Evolutionary conservation across 2,113 vertebrate genomes (phyloP).

Genomic region (Muscicapa adusta): DNA sequence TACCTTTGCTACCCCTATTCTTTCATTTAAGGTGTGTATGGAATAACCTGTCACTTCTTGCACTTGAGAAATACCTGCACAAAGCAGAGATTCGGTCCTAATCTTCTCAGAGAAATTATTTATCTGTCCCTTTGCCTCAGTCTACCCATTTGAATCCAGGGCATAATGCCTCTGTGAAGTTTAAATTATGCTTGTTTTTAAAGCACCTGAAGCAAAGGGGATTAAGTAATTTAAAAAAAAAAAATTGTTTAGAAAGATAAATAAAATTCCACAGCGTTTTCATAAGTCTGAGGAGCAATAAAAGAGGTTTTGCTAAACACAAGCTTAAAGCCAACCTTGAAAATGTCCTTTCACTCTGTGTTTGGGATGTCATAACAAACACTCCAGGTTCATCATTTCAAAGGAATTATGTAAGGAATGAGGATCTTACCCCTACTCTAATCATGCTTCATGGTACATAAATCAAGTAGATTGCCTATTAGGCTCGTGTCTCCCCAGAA

Average conservation of each 20-base stretch:
- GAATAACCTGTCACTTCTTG: not conserved
- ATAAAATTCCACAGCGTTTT: not conserved
- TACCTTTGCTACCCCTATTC: not conserved
- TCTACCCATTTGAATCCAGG: not conserved
- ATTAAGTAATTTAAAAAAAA: not conserved
- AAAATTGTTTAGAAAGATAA: not conserved
- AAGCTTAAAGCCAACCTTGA: not conserved
- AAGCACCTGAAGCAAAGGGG: not conserved
- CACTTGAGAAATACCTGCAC: not conserved
- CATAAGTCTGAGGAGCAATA: not conserved
- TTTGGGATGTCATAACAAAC: not conserved
- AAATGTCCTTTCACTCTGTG: not conserved
- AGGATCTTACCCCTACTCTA: not conserved
- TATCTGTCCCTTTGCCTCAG: not conserved
- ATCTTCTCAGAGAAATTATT: not conserved
- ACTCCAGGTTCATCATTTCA: not conserved
- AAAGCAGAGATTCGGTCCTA: not conserved
- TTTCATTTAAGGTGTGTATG: not conserved
- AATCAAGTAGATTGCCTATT: slow-evolving; percentile 54
- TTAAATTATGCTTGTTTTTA: not conserved
- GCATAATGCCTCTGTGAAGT: not conserved
- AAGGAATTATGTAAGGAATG: slow-evolving; percentile 16
- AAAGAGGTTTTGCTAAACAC: not conserved
- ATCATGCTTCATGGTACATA: slow-evolving; percentile 26
- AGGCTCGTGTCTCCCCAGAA: not conserved